Evolutionary conservation across 2,797 vertebrate species (phyloP).

Genomic region (Myiothlypis coronata): DNA sequence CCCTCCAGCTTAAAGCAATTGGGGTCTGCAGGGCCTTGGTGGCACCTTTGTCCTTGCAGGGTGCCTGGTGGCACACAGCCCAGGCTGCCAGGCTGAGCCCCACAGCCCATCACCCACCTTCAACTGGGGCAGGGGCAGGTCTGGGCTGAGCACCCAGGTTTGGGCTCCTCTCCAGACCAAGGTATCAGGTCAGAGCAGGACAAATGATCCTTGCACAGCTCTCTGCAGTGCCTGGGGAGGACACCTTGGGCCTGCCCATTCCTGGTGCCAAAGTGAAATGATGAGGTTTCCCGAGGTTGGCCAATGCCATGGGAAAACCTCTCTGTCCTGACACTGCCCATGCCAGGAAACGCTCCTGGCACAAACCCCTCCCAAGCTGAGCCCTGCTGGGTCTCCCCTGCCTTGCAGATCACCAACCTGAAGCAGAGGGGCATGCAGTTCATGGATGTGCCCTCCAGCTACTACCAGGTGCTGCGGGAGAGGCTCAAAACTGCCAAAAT

Average conservation of each 20-base stretch:
- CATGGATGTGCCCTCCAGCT: constrained; percentile 85
- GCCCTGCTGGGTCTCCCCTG: background rate
- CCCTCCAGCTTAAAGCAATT: background rate
- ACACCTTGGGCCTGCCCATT: background rate
- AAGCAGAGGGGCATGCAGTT: constrained; percentile 91
- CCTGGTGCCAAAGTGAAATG: background rate
- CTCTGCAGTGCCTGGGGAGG: background rate
- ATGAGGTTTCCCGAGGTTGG: background rate
- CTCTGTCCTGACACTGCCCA: fast-evolving
- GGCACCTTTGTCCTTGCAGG: background rate
- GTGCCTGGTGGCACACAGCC: background rate
- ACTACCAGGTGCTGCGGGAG: constrained; percentile 87
- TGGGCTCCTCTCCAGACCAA: background rate
- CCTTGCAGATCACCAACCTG: constrained; percentile 85
- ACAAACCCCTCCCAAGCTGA: background rate
- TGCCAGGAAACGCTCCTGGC: background rate
- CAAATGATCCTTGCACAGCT: background rate
- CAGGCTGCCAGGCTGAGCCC: background rate
- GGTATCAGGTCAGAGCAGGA: background rate
- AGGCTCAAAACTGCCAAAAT: constrained; percentile 87
- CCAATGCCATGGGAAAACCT: background rate
- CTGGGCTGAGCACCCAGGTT: background rate
- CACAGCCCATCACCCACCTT: background rate
- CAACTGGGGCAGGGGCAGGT: background rate
- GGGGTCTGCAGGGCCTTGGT: background rate